Conservation (phyloP, 2,797 vertebrate species). For the Periparus ater region DNA sequence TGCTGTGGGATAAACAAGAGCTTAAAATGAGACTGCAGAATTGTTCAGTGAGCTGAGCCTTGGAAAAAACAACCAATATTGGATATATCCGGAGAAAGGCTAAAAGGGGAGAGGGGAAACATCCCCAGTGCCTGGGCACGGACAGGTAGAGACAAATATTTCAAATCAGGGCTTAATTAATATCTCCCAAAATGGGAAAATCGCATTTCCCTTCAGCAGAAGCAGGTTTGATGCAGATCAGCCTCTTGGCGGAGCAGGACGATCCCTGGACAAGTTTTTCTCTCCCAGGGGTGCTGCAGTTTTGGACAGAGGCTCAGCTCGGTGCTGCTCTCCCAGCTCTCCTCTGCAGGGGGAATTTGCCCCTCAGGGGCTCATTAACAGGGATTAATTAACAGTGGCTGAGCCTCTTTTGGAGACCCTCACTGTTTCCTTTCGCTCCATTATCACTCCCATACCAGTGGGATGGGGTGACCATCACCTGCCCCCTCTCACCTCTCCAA, state of each 20-base stretch:
- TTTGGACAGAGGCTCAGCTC: neutral
- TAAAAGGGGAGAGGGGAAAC: neutral
- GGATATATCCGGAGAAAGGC: neutral
- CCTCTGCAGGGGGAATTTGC: neutral
- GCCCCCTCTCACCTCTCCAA: neutral
- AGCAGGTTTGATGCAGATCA: neutral
- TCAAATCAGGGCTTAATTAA: rapidly evolving
- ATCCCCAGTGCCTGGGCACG: neutral
- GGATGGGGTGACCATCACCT: neutral
- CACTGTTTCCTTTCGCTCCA: neutral
- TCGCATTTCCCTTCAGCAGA: neutral
- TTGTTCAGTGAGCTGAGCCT: neutral
- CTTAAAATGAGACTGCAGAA: neutral
- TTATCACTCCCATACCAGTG: neutral
- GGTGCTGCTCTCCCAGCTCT: neutral
- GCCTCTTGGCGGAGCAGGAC: neutral
- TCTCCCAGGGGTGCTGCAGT: neutral
- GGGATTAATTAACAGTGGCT: neutral
- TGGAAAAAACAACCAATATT: neutral
- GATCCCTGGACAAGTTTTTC: neutral
- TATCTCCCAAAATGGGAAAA: neutral
- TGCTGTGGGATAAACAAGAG: neutral
- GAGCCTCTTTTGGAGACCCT: neutral
- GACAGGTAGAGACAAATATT: neutral
- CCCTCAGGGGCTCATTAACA: neutral